Percentiles rank a stretch among this genome's conserved stretches.
Evolutionary conservation across 2,797 vertebrate genomes (phyloP).

Genomic region (Gallinago solitaria): DNA sequence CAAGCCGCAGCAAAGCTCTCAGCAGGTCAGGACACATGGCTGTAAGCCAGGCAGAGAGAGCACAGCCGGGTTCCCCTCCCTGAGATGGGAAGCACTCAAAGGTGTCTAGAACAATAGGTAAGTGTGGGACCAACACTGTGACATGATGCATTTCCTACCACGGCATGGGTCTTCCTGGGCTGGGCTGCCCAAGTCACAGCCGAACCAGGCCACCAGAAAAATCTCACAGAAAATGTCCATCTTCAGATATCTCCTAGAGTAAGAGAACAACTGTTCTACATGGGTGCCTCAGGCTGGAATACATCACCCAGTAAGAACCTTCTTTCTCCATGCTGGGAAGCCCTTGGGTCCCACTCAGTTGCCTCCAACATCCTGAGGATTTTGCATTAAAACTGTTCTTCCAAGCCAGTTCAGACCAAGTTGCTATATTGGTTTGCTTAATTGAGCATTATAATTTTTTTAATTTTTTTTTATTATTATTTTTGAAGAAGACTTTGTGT

Average conservation of each 20-base stretch:
- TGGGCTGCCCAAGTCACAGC: not conserved
- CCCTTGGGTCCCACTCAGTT: not conserved
- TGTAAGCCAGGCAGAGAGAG: not conserved
- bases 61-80: not conserved
- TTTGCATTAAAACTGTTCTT: not conserved
- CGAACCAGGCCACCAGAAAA: not conserved
- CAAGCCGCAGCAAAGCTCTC: not conserved
- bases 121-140: not conserved
- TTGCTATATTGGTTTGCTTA: not conserved
- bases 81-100: not conserved
- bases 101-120: not conserved
- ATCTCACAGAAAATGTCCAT: not conserved
- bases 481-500: not conserved
- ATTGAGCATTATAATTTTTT: fast-evolving
- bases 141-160: not conserved
- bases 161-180: fast-evolving
- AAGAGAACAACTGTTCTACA: not conserved
- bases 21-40: not conserved
- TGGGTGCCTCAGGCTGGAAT: not conserved
- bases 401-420: not conserved
- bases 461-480: not conserved
- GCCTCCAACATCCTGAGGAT: fast-evolving
- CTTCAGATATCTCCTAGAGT: fast-evolving
- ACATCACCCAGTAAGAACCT: fast-evolving
- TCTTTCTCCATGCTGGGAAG: not conserved